phyloP scores from a whole-genome alignment of 2,888 invertebrate species.

The Lithodes maja region DNA sequence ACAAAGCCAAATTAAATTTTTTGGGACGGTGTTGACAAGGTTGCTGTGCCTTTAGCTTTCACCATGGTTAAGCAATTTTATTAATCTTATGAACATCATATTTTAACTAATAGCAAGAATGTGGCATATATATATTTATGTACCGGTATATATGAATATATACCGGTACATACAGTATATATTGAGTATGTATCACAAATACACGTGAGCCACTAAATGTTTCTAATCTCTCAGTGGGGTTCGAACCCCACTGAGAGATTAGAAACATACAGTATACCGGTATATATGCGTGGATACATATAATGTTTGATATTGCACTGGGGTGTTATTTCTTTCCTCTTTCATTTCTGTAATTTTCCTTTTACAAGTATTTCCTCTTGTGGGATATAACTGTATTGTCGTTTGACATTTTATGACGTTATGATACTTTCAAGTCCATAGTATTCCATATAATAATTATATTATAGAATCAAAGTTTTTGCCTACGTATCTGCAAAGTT shows the following conservation, averaged over 20 bases:
- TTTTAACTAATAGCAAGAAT: slow-evolving; percentile 17
- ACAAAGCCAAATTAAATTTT: not conserved
- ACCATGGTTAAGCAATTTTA: slow-evolving; percentile 39
- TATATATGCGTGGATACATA: slow-evolving; percentile 35
- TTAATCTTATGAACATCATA: slow-evolving; percentile 24
- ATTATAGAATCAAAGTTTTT: slow-evolving; percentile 66
- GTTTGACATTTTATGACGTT: slow-evolving; percentile 49
- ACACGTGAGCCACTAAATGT: too few species aligned
- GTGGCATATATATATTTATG: slow-evolving; percentile 46
- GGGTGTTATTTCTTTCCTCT: slow-evolving; percentile 34
- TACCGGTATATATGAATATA: slow-evolving; percentile 40
- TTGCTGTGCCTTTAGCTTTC: slow-evolving; percentile 60
- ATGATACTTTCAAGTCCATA: slow-evolving; percentile 62
- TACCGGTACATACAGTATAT: too few species aligned
- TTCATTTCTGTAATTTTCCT: slow-evolving; percentile 41
- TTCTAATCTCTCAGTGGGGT: too few species aligned
- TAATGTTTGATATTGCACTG: slow-evolving; percentile 48
- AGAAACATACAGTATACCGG: too few species aligned
- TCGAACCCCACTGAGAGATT: too few species aligned
- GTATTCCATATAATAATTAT: slow-evolving; percentile 65
- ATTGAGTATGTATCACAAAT: too few species aligned
- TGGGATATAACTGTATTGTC: slow-evolving; percentile 36
- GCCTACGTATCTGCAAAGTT: slow-evolving; percentile 65
- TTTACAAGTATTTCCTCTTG: slow-evolving; percentile 37
- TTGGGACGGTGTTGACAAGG: slow-evolving; percentile 57